phyloP scores from a whole-genome alignment of 1,140 invertebrate species.

The Drosophila sp. region DNA sequence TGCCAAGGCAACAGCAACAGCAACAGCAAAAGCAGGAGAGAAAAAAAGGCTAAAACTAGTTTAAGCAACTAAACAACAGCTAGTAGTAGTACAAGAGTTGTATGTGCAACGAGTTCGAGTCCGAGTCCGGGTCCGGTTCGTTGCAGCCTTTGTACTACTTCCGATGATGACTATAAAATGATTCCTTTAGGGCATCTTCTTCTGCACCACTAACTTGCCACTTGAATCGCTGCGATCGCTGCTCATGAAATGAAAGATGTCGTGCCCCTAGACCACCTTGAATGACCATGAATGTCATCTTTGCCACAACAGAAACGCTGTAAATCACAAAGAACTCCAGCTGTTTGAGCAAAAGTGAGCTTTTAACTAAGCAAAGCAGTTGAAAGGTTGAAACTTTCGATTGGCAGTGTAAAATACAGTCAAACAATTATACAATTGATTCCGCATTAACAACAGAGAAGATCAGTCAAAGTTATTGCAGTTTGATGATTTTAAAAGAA shows the following conservation, averaged over 20 bases:
- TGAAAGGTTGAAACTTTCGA: background rate
- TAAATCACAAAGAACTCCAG: background rate
- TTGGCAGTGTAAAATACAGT: background rate
- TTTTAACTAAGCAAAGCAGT: background rate
- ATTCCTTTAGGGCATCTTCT: conserved; percentile 70
- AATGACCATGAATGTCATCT: conserved; percentile 15
- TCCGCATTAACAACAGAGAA: no score
- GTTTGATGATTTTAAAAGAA: no score
- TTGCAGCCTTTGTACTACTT: conserved; percentile 52
- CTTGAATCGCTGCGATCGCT: conserved; percentile 41
- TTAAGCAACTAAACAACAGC: conserved; percentile 43
- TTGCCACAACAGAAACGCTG: background rate
- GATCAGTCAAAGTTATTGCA: no score
- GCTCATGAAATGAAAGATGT: conserved; percentile 50
- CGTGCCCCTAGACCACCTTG: conserved; percentile 59
- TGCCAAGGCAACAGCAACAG: background rate
- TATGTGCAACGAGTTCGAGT: background rate
- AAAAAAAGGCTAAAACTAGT: conserved; percentile 60
- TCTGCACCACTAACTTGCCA: conserved; percentile 54
- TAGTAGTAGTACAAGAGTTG: conserved; percentile 13
- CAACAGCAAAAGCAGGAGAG: background rate
- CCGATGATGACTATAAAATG: conserved; percentile 77
- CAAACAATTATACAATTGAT: no score
- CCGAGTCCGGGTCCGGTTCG: background rate
- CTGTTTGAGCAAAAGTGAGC: background rate